Conservation (phyloP, 2,113 vertebrate species). For the Antechinus flavipes region DNA sequence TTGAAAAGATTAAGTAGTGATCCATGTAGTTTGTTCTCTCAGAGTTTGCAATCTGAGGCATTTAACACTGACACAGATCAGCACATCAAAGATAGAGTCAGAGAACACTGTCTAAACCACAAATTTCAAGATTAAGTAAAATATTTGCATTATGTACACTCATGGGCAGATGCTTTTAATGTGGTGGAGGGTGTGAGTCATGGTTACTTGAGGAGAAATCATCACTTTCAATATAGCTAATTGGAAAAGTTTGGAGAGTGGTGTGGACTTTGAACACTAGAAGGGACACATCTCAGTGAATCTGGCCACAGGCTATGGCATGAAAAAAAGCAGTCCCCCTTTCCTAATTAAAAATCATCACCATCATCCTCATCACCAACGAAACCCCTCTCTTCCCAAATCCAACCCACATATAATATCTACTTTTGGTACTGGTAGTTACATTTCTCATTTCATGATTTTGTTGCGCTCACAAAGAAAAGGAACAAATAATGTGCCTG, state of each 20-base stretch:
- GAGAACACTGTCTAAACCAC: slow-evolving; percentile 3
- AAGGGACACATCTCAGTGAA: background rate
- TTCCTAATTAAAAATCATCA: background rate
- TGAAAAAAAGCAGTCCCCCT: background rate
- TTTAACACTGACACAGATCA: background rate
- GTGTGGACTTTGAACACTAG: background rate
- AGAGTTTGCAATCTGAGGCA: background rate
- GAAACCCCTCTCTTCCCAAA: background rate
- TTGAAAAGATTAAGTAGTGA: background rate
- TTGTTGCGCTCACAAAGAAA: background rate
- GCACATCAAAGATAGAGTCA: background rate
- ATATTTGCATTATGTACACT: background rate
- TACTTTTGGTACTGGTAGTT: background rate
- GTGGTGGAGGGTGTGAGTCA: slow-evolving; percentile 10
- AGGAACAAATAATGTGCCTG: background rate
- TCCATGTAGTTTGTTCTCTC: background rate
- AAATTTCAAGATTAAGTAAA: background rate
- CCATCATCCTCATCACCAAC: background rate
- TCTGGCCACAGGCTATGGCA: background rate
- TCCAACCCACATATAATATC: background rate
- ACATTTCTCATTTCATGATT: slow-evolving; percentile 3
- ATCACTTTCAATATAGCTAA: background rate
- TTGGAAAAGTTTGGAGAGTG: slow-evolving; percentile 3
- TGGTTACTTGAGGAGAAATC: background rate
- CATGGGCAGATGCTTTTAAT: slow-evolving; percentile 24